phyloP scores from a whole-genome alignment of 2,797 vertebrate species.

The Bradypodion pumilum region DNA sequence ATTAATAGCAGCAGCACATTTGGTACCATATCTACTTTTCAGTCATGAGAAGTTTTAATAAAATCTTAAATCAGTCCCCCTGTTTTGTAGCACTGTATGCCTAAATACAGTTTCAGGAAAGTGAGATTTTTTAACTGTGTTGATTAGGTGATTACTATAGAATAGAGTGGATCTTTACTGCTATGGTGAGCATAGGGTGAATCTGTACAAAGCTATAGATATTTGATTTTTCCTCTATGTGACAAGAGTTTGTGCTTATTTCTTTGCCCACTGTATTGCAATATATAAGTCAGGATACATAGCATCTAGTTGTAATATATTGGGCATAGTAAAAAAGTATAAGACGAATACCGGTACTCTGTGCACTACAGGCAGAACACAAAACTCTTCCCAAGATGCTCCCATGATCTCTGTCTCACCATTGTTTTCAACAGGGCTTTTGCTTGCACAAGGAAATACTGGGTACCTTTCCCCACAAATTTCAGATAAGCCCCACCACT shows the following conservation, averaged over 20 bases:
- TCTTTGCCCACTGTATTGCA: not conserved
- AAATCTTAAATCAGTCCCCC: not conserved
- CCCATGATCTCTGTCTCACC: too few relatives aligned
- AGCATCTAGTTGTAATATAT: not conserved
- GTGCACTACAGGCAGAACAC: too few relatives aligned
- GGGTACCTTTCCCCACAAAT: too few relatives aligned
- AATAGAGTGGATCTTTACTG: not conserved
- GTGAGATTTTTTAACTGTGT: not conserved
- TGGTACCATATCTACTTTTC: not conserved
- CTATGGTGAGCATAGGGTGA: too few relatives aligned
- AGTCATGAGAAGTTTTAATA: not conserved
- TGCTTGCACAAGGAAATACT: too few relatives aligned
- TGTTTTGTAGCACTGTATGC: not conserved
- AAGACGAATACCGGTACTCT: not conserved
- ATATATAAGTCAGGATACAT: too few relatives aligned
- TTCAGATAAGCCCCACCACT: too few relatives aligned
- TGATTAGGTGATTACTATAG: not conserved
- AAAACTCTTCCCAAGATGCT: too few relatives aligned
- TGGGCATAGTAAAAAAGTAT: not conserved
- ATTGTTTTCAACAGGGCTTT: too few relatives aligned
- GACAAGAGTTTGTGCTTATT: not conserved
- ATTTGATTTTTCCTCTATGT: too few relatives aligned
- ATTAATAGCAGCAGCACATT: not conserved
- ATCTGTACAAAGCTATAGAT: not conserved
- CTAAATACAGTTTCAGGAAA: not conserved